These are phyloP conservation scores for Acleris emargana DNA, from an alignment of 2,888 invertebrate species.

Conservation along the genomic window DNA sequence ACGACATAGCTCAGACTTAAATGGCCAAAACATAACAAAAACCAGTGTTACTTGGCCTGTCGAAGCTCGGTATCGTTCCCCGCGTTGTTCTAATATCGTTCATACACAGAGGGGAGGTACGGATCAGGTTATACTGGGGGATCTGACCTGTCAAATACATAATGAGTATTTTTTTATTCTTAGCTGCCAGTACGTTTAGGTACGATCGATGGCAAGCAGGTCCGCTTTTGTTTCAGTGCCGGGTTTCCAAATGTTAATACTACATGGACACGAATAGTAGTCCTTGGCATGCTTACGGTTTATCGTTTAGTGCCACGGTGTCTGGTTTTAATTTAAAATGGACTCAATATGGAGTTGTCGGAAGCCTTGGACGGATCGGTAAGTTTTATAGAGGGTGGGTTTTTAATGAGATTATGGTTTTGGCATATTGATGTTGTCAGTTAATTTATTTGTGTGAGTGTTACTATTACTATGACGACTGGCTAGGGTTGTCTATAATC, in stretches of 20 bases:
- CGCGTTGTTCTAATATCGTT: conserved; percentile 38
- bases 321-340: no score
- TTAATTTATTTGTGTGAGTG: conserved; percentile 17
- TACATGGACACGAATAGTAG: no score
- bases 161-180: conserved; percentile 61
- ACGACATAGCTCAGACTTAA: conserved; percentile 51
- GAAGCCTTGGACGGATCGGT: no score
- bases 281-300: no score
- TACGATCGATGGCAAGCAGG: conserved; percentile 52
- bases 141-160: conserved; percentile 71
- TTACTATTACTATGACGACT: conserved; percentile 17
- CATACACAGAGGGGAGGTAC: conserved; percentile 41
- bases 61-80: not conserved
- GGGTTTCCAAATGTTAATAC: no score
- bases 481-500: conserved; percentile 16
- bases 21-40: conserved; percentile 47
- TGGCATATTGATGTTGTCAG: not conserved
- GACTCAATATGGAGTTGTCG: no score
- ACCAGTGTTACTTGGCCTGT: conserved; percentile 52
- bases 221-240: conserved; percentile 32
- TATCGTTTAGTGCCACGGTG: no score
- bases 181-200: conserved; percentile 45
- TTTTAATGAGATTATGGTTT: conserved; percentile 43
- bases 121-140: conserved; percentile 53
- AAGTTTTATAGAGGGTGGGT: conserved; percentile 34